These are phyloP conservation scores for Ptilorrhoa leucosticta DNA, from an alignment of 2,113 vertebrate species.

Conservation along the genomic window DNA sequence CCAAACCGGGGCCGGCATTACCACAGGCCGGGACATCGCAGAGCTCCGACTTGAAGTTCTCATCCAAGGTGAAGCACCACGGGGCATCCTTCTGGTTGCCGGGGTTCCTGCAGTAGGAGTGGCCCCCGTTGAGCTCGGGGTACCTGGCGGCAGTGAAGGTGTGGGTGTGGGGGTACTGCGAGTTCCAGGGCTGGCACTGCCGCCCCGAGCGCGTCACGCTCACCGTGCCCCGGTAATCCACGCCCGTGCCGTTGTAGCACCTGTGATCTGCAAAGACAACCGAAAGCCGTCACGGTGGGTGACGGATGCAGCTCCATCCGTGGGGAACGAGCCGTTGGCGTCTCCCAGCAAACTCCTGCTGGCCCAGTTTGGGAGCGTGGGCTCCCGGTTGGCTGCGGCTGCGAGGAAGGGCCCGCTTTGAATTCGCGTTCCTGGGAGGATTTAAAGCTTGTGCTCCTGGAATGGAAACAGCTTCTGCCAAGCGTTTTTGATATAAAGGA, in stretches of 20 bases:
- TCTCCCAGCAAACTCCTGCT: not conserved
- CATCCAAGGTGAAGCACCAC: constrained; percentile 97
- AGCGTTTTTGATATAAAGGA: constrained; percentile 37
- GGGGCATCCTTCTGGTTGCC: constrained; percentile 92
- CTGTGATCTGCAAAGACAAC: constrained; percentile 83
- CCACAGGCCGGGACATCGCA: constrained; percentile 92
- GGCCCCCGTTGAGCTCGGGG: constrained; percentile 91
- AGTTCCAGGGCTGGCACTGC: constrained; percentile 99
- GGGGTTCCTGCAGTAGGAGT: constrained; percentile 97
- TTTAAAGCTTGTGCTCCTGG: constrained; percentile 44
- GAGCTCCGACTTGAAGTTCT: constrained; percentile 89
- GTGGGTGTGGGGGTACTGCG: constrained; percentile 96
- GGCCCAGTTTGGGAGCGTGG: not conserved
- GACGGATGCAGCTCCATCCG: rapidly evolving
- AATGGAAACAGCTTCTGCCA: constrained; percentile 37
- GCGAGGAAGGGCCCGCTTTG: not conserved
- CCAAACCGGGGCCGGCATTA: constrained; percentile 50
- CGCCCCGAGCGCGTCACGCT: constrained; percentile 90
- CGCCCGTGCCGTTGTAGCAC: constrained; percentile 91
- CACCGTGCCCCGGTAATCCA: constrained; percentile 90
- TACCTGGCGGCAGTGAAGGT: constrained; percentile 87
- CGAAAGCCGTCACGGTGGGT: not conserved
- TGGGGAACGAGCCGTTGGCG: not conserved
- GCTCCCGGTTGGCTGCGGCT: not conserved
- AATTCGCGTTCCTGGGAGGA: constrained; percentile 49